Evolutionary conservation across 2,797 vertebrate genomes (phyloP), one percentile per base, ranked within the genome.

Genomic region (Acestrorhynchus altus): DNA sequence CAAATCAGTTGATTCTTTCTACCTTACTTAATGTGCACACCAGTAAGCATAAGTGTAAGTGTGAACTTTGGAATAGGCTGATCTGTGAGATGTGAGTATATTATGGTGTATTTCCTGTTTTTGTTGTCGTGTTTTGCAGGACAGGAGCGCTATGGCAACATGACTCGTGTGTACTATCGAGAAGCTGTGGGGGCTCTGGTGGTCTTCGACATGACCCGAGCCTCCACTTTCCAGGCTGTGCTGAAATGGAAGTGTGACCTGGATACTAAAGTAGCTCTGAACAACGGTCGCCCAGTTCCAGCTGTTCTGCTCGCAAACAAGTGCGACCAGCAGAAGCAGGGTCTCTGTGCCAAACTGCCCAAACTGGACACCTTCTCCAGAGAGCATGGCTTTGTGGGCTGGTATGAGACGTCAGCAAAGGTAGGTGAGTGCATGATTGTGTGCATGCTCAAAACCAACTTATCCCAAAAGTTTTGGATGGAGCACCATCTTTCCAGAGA

Each of bases 131-230:
- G 26, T 13, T 70, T 18, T 69, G 1, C 76, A 95, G 94, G 94
- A 20, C 94, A 95, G 81, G 94, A 95, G 68, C 89, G 94, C 7
- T 95, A 94, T 31, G 94, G 94, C 31, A 93, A 95, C 89, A 95
- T 95, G 94, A 95, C 94, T n/a, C 91, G 94, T 0, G 92, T 95
- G 16, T 95, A 95, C 87, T 95, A 95, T 89, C 80, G 91, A 1
- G 93, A 95, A 79, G 94, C 94, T 0, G 92, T 94, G 5, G 94
- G 94, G 0, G 94, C 94, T 0, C 87, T 95, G 1, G 92, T 95
- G 1, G 92, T 95, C 76, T 95, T 94, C 18, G 94, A 95, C 87
- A 92, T 95, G 90, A 94, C 94, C 4, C 75, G 94, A 0, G 83
- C 89, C n/a, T 91, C 94, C 70, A 95, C 94, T 0, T 93, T 95